Conservation (phyloP, 37 sponge, comb jelly and placozoan genomes). For the Dysidea cf. avara region DNA sequence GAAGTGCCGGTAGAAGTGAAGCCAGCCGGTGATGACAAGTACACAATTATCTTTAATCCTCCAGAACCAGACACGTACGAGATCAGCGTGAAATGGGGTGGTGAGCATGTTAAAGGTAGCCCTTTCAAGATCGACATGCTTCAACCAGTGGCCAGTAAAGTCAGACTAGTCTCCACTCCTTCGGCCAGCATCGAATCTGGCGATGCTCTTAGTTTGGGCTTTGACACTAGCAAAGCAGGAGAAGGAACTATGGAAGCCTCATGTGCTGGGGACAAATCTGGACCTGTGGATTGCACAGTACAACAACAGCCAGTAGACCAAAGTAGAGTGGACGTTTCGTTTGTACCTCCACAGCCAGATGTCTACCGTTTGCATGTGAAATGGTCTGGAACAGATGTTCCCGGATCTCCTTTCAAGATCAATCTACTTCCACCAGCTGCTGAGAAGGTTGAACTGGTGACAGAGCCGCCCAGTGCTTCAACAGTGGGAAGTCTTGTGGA, state of each 20-base stretch:
- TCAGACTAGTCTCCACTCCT: slow-evolving; percentile 30
- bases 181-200: slow-evolving; percentile 23
- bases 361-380: slow-evolving; percentile 44
- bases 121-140: slow-evolving; percentile 2
- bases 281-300: slow-evolving; percentile 14
- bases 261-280: slow-evolving; percentile 35
- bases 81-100: slow-evolving; percentile 71
- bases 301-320: slow-evolving; percentile 31
- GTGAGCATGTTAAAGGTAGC: slow-evolving; percentile 69
- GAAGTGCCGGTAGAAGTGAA: slow-evolving; percentile 21
- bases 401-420: slow-evolving; percentile 56
- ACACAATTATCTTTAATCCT: slow-evolving; percentile 47
- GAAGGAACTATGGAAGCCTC: slow-evolving; percentile 42
- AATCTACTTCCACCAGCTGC: slow-evolving; percentile 43
- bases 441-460: slow-evolving; percentile 42
- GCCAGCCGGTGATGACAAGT: slow-evolving; percentile 20
- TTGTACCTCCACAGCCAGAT: slow-evolving; percentile 42
- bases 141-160: slow-evolving; percentile 27
- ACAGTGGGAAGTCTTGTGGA: slow-evolving; percentile 22
- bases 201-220: slow-evolving; percentile 8
- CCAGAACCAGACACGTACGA: slow-evolving; percentile 50
- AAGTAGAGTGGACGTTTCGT: slow-evolving; percentile 1
- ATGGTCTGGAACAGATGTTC: slow-evolving; percentile 38
- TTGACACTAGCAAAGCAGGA: slow-evolving; percentile 54
- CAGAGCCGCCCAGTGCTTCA: slow-evolving; percentile 18